phyloP scores from a whole-genome alignment of 37 sponge, comb jelly and placozoan genomes.

The Halichondria panicea region DNA sequence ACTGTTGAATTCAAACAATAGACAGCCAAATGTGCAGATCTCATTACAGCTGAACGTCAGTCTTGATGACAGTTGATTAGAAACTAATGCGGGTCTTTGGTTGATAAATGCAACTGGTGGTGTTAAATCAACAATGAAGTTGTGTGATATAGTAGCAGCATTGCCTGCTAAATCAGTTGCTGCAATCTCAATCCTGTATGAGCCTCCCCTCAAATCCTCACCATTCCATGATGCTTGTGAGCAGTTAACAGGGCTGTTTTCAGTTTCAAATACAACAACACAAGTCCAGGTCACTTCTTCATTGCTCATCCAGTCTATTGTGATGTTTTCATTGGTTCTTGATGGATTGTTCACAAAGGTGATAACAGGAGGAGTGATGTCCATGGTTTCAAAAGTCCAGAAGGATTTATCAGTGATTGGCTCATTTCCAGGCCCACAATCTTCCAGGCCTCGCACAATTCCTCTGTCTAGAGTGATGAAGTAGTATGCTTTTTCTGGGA shows the following conservation, averaged over 20 bases:
- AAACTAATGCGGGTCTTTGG: neutral
- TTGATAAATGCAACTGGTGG: slow-evolving; percentile 7
- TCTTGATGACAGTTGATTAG: neutral
- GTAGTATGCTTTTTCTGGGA: slow-evolving; percentile 14
- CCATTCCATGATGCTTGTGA: slow-evolving; percentile 30
- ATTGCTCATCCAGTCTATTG: slow-evolving; percentile 25
- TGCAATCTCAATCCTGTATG: neutral
- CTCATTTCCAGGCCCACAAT: slow-evolving; percentile 42
- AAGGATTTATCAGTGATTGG: slow-evolving; percentile 23
- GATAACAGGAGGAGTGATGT: slow-evolving; percentile 36
- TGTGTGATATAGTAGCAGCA: slow-evolving; percentile 8
- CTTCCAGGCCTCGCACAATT: slow-evolving; percentile 17
- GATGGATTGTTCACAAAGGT: neutral
- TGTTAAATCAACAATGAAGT: slow-evolving; percentile 15
- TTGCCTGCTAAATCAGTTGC: slow-evolving; percentile 14
- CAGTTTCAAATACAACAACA: neutral
- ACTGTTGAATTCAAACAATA: neutral
- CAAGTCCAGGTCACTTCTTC: slow-evolving; percentile 27
- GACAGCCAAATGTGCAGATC: slow-evolving; percentile 6
- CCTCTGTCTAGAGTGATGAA: slow-evolving; percentile 32
- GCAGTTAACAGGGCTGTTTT: slow-evolving; percentile 6
- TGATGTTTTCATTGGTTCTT: slow-evolving; percentile 21
- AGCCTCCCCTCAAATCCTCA: slow-evolving; percentile 6
- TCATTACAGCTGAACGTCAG: slow-evolving; percentile 25
- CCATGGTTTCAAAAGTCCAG: slow-evolving; percentile 43